Conservation (phyloP, 2,113 vertebrate species). For the Onychostruthus taczanowskii region DNA sequence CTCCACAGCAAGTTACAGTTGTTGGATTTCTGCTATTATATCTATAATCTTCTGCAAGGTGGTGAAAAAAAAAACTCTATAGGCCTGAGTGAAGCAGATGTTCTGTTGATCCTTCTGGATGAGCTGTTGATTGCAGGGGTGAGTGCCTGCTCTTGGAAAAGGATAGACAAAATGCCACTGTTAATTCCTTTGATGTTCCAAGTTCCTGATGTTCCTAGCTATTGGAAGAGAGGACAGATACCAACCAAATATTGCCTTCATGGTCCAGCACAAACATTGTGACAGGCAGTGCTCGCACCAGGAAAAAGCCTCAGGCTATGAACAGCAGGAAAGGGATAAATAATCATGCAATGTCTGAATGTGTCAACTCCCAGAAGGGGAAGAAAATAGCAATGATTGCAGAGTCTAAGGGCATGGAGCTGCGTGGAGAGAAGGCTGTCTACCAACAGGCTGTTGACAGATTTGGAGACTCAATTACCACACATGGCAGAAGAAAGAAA, state of each 20-base stretch:
- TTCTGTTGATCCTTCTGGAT: background rate
- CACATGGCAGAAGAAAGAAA: background rate
- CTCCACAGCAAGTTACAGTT: rapidly evolving
- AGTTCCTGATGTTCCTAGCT: background rate
- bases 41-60: background rate
- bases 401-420: background rate
- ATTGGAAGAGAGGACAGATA: background rate
- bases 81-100: background rate
- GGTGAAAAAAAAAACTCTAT: background rate
- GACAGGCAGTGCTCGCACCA: background rate
- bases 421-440: background rate
- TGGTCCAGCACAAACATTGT: background rate
- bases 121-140: background rate
- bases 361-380: background rate
- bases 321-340: background rate
- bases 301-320: background rate
- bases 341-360: background rate
- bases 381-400: background rate
- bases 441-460: constrained; percentile 8
- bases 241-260: background rate
- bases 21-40: background rate
- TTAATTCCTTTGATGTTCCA: background rate
- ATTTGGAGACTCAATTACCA: background rate
- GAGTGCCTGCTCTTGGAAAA: background rate
- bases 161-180: background rate